Percentiles rank a stretch among this genome's conserved stretches.
These are phyloP conservation scores for Laticauda colubrina DNA, from an alignment of 2,113 vertebrate species.

Conservation along the genomic window DNA sequence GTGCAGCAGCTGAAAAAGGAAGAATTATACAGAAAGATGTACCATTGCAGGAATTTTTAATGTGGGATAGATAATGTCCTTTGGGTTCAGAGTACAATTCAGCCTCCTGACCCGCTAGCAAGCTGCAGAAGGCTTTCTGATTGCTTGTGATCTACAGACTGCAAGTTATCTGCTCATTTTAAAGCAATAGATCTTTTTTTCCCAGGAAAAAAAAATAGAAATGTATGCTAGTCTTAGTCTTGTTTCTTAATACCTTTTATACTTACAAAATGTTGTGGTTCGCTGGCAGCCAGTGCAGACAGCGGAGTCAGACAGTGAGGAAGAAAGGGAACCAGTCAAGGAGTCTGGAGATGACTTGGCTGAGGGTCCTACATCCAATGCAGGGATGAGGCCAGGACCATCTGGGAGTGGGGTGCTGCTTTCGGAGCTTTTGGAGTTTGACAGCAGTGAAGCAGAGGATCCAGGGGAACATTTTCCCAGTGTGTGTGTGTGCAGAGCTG, in stretches of 20 bases:
- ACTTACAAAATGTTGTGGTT: not conserved
- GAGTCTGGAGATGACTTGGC: too few relatives aligned
- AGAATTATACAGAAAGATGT: not conserved
- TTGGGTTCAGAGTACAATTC: not conserved
- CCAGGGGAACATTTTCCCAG: too few relatives aligned
- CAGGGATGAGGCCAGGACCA: too few relatives aligned
- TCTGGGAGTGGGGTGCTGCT: too few relatives aligned
- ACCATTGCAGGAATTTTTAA: not conserved
- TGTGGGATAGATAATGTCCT: not conserved
- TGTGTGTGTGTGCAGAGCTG: too few relatives aligned
- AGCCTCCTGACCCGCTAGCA: not conserved
- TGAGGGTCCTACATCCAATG: too few relatives aligned
- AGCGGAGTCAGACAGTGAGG: too few relatives aligned
- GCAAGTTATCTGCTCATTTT: not conserved
- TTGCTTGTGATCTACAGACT: not conserved
- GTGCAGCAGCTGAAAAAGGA: not conserved
- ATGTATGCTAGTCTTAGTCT: not conserved
- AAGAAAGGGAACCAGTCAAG: too few relatives aligned
- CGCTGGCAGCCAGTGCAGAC: too few relatives aligned
- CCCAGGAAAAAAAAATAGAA: not conserved
- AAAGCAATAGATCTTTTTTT: not conserved
- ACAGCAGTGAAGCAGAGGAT: too few relatives aligned
- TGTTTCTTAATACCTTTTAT: not conserved
- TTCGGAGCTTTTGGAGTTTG: too few relatives aligned
- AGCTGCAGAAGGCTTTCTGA: not conserved